Conservation (phyloP, 2,797 vertebrate genomes). For the Thunnus albacares region DNA sequence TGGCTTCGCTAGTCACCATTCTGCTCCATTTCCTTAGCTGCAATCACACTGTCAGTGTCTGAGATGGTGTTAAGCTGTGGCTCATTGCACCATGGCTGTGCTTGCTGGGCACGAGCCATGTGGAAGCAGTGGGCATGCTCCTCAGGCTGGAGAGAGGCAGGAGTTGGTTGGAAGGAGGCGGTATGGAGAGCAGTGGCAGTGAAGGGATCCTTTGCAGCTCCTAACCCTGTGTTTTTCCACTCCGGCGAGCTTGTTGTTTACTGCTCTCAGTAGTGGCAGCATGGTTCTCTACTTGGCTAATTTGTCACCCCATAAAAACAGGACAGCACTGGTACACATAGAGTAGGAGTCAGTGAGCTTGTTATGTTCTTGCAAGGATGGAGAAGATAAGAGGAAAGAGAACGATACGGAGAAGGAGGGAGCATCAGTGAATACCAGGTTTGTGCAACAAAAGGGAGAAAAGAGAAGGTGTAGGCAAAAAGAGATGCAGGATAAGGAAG, state of each 20-base stretch:
- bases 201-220: slow-evolving; percentile 49
- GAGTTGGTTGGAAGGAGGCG: slow-evolving; percentile 37
- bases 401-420: slow-evolving; percentile 29
- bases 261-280: slow-evolving; percentile 66
- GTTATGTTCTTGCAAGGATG: slow-evolving; percentile 67
- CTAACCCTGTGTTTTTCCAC: slow-evolving; percentile 71
- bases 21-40: slow-evolving; percentile 76
- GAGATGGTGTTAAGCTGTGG: slow-evolving; percentile 79
- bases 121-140: slow-evolving; percentile 70
- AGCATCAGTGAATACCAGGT: slow-evolving; percentile 37
- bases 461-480: slow-evolving; percentile 17
- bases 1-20: slow-evolving; percentile 74
- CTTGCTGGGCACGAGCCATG: slow-evolving; percentile 76
- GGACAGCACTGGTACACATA: slow-evolving; percentile 59
- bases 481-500: slow-evolving; percentile 11
- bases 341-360: slow-evolving; percentile 67
- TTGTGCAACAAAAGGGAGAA: slow-evolving; percentile 26
- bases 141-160: slow-evolving; percentile 55
- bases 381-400: slow-evolving; percentile 49
- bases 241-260: slow-evolving; percentile 73
- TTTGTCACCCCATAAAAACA: slow-evolving; percentile 78
- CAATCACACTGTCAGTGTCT: slow-evolving; percentile 78
- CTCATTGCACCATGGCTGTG: slow-evolving; percentile 77
- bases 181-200: slow-evolving; percentile 38
- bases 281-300: slow-evolving; percentile 67